Evolutionary conservation across 2,888 invertebrate genomes (phyloP).

Genomic region (Endotricha flammealis): DNA sequence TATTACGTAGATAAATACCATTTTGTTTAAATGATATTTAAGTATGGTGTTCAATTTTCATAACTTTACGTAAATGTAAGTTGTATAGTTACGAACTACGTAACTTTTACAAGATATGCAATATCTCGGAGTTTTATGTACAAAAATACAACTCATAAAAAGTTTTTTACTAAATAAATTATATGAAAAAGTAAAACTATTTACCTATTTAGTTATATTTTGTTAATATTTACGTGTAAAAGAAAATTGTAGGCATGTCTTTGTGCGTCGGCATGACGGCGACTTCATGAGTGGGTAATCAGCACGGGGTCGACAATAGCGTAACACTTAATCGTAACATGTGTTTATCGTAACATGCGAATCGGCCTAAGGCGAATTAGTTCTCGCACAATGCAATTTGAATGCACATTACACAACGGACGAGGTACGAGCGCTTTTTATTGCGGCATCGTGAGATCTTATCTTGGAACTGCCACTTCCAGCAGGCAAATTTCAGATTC

Average conservation of each 20-base stretch:
- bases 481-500: conserved; percentile 76
- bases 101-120: no score
- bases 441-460: conserved; percentile 78
- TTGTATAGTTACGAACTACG: no score
- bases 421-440: conserved; percentile 76
- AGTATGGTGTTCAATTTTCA: no score
- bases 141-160: no score
- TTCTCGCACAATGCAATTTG: conserved; percentile 79
- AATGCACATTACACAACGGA: conserved; percentile 78
- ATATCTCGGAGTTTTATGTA: no score
- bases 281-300: conserved; percentile 41
- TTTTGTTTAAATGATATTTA: no score
- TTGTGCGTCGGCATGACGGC: conserved; percentile 30
- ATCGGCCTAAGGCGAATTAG: conserved; percentile 78
- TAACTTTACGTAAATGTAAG: no score
- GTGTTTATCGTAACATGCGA: conserved; percentile 76
- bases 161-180: no score
- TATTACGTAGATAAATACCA: no score
- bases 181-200: not conserved
- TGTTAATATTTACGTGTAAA: no score
- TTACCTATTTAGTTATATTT: no score
- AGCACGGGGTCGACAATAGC: conserved; percentile 46
- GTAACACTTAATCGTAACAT: conserved; percentile 72
- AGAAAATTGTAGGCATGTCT: conserved; percentile 5
- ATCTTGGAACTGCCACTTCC: conserved; percentile 77